phyloP scores from a whole-genome alignment of 2,797 vertebrate species.

The Smutsia temminckii region DNA sequence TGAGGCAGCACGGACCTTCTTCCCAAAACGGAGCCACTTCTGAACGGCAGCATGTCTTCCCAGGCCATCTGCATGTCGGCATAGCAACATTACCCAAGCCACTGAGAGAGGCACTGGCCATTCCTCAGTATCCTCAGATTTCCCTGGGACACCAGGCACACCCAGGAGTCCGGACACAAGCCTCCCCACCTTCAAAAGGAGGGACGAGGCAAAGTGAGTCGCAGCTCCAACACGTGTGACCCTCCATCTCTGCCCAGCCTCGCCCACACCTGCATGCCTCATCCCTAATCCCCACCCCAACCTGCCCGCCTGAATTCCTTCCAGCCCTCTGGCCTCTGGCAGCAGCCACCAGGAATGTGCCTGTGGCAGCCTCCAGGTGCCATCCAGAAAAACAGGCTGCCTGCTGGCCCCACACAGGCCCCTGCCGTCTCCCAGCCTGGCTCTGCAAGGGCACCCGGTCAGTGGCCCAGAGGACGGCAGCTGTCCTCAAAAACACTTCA shows the following conservation, averaged over 20 bases:
- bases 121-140: background rate
- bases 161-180: background rate
- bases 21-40: background rate
- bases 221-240: background rate
- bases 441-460: background rate
- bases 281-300: background rate
- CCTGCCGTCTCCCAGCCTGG: fast-evolving
- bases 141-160: background rate
- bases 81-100: no score
- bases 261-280: background rate
- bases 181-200: background rate
- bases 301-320: background rate
- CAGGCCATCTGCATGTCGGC: fast-evolving
- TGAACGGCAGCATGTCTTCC: fast-evolving
- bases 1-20: fast-evolving
- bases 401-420: fast-evolving
- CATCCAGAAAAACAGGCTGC: background rate
- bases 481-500: background rate
- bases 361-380: background rate
- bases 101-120: fast-evolving
- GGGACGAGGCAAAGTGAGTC: no score
- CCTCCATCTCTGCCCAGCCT: background rate
- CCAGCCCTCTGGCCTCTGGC: background rate
- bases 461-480: fast-evolving
- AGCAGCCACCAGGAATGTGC: background rate